Conservation (phyloP, 2,888 invertebrate species). For the Colostygia pectinataria region DNA sequence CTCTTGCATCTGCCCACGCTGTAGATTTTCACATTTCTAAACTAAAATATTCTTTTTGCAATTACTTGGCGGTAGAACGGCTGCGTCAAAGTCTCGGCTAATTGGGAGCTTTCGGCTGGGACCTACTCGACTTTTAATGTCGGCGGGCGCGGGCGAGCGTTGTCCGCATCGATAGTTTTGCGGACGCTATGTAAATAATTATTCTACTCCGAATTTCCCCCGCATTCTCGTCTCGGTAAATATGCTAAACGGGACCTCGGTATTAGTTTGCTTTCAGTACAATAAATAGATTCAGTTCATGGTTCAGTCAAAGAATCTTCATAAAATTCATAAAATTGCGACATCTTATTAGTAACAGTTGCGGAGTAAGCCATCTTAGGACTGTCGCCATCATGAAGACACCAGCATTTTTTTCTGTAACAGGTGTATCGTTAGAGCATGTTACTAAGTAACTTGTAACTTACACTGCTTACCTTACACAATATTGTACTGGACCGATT, state of each 20-base stretch:
- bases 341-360: conserved; percentile 29
- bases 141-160: conserved; percentile 35
- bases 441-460: conserved; percentile 14
- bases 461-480: conserved; percentile 17
- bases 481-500: conserved; percentile 28
- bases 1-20: conserved; percentile 41
- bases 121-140: conserved; percentile 73
- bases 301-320: conserved; percentile 32
- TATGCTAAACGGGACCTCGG: conserved; percentile 39
- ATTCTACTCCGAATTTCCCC: conserved; percentile 47
- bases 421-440: conserved; percentile 10
- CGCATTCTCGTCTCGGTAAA: conserved; percentile 50
- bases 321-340: conserved; percentile 33
- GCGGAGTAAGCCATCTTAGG: conserved; percentile 23
- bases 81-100: conserved; percentile 73
- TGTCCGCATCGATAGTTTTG: conserved; percentile 42
- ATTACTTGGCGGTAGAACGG: conserved; percentile 56
- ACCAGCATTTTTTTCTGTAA: conserved; percentile 1
- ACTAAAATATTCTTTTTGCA: conserved; percentile 72
- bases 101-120: conserved; percentile 75
- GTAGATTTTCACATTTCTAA: conserved; percentile 42
- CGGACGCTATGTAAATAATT: conserved; percentile 58
- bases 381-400: conserved; percentile 11
- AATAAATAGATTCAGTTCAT: conserved; percentile 32
- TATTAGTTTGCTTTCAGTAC: conserved; percentile 31